phyloP scores from a whole-genome alignment of 2,113 vertebrate species.

The Cheirogaleus medius region DNA sequence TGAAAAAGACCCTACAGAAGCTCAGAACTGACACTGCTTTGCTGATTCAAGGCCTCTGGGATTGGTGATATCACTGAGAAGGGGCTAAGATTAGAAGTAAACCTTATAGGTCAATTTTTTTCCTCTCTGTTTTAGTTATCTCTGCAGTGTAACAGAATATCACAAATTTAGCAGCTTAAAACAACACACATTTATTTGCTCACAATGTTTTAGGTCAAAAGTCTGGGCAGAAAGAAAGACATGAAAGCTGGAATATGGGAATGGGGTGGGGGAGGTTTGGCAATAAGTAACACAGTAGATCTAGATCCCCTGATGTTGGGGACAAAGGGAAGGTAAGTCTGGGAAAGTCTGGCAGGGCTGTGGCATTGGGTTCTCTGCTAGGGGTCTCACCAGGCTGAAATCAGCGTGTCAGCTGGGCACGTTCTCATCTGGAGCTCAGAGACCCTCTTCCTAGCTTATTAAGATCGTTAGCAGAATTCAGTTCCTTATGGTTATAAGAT shows the following conservation, averaged over 20 bases:
- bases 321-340: background rate
- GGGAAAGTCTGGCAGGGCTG: background rate
- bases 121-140: background rate
- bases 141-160: background rate
- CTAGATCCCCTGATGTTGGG: background rate
- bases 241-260: background rate
- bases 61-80: background rate
- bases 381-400: background rate
- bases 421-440: background rate
- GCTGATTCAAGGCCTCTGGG: background rate
- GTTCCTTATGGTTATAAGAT: background rate
- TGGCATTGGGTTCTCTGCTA: background rate
- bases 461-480: background rate
- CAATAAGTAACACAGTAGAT: background rate
- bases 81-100: background rate
- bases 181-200: background rate
- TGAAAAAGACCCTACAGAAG: background rate
- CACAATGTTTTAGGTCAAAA: background rate
- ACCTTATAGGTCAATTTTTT: background rate
- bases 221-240: background rate
- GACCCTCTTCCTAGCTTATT: background rate
- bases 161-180: background rate
- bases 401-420: background rate
- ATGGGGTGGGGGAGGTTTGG: no score
- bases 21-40: background rate